Percentiles rank a stretch among this genome's conserved stretches.
Evolutionary conservation across 2,113 vertebrate species (phyloP).

Genomic region (Myiagra hebetior): DNA sequence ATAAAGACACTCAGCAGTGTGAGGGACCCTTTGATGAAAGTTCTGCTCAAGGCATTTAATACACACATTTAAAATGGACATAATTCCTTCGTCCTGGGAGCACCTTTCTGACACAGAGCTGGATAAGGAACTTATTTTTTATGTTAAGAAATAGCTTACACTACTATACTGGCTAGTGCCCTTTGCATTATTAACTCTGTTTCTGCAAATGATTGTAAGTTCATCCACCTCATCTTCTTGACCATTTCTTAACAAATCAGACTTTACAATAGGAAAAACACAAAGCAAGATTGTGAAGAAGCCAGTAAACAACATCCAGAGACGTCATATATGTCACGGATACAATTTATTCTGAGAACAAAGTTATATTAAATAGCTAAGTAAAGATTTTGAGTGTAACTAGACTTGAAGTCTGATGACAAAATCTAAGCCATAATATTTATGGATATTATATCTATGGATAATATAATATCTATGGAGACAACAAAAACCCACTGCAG

Average conservation of each 20-base stretch:
- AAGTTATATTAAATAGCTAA: background rate
- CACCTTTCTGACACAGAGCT: background rate
- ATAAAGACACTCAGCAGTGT: background rate
- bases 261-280: background rate
- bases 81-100: background rate
- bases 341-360: background rate
- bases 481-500: background rate
- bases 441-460: background rate
- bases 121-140: background rate
- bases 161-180: background rate
- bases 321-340: background rate
- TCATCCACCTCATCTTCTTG: background rate
- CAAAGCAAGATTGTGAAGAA: background rate
- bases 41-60: background rate
- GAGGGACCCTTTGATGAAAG: background rate
- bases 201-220: background rate
- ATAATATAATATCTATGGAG: background rate
- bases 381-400: background rate
- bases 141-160: background rate
- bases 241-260: background rate
- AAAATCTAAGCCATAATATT: background rate
- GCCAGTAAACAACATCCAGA: background rate
- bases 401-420: background rate
- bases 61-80: background rate
- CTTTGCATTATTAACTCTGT: background rate